Base-by-base conservation (phyloP, 1,140 invertebrate species). In the Leptopilina boulardi region DNA sequence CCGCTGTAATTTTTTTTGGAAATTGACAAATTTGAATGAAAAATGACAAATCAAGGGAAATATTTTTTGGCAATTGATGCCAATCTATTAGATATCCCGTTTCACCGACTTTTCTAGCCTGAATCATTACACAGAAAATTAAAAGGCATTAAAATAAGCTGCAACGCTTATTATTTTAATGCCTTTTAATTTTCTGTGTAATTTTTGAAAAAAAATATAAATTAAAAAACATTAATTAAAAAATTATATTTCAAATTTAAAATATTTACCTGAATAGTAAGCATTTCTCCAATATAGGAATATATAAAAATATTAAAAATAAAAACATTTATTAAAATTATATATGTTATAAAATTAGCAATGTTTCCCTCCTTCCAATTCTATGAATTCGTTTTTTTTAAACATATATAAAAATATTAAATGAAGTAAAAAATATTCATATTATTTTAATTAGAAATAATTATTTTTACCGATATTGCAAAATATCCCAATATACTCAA, bases 1-100 rank as follows among this genome's bases (percentile, higher is more conserved):
- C 84, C n/a, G 85, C 86, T 5, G 81, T 84, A 2, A 87, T 77
- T 70, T 80, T 86, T 6, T 70, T 30, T 4, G 84, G 83, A 51
- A 76, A 71, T 59, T 82, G 75, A 8, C 85, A 74, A 51, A 83
- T 81, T 1, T 76, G 74, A 8, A 87, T 74, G 34, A 88, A 76
- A 21, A 86, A 51, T 51, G 86, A 74, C 41, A 88, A 41, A 15
- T 70, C 76, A 1, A 75, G 41, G 15, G 76, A 76, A 44, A 70
- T 72, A 73, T 77, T 85, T 11, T 41, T 23, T 3, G 83, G 41
- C 10, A 88, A 41, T 10, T 71, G 71, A 51, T 88, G 79, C 86
- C 86, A 88, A 18, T 87, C 77, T 9, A 83, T 83, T 10, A 71
- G 74, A 30, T 84, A 87, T 2, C 80, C 54, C 19, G 51, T 66